phyloP scores from a whole-genome alignment of 2,888 invertebrate genomes.

The Physocephala rufipes region DNA sequence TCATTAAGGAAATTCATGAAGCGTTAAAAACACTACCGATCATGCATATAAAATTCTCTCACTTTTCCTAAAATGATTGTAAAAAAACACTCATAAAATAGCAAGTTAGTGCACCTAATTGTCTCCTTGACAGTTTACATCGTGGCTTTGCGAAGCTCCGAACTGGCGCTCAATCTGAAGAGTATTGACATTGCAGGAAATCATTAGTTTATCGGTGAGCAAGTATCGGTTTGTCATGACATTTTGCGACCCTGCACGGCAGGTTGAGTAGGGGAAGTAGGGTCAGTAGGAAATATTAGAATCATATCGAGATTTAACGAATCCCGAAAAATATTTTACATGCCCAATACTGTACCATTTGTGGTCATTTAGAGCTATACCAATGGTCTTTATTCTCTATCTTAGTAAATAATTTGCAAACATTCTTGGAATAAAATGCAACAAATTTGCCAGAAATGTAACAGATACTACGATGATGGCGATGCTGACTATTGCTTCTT shows the following conservation, averaged over 20 bases:
- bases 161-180: not conserved
- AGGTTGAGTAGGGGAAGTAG: not conserved
- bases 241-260: slow-evolving; percentile 8
- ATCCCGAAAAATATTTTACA: not conserved
- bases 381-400: not conserved
- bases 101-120: too few relatives aligned
- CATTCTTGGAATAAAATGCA: too few relatives aligned
- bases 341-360: too few relatives aligned
- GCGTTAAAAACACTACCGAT: slow-evolving; percentile 33
- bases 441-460: too few relatives aligned
- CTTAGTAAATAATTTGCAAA: too few relatives aligned
- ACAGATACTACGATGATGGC: too few relatives aligned
- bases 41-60: slow-evolving; percentile 14
- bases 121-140: not conserved
- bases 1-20: slow-evolving; percentile 21
- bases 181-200: slow-evolving; percentile 29
- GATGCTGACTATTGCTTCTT: too few relatives aligned
- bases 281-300: not conserved
- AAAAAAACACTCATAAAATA: not conserved
- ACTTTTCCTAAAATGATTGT: slow-evolving; percentile 24
- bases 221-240: slow-evolving; percentile 16
- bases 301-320: slow-evolving; percentile 4
- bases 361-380: too few relatives aligned
- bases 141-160: not conserved
- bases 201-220: slow-evolving; percentile 30